Conservation (phyloP, 2,888 invertebrate species). For the Hyppa rectilinea region DNA sequence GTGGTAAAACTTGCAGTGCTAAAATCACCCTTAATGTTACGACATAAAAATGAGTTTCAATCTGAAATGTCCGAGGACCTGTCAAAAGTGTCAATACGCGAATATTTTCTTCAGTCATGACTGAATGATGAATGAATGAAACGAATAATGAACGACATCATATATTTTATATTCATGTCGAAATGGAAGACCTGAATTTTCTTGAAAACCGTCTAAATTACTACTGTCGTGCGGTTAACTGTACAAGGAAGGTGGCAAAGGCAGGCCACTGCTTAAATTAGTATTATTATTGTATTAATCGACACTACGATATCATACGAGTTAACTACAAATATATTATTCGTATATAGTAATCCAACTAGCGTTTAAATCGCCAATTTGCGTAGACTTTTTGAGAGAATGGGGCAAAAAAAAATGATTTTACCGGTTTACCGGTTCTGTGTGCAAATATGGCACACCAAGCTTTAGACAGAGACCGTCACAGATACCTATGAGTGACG, state of each 20-base stretch:
- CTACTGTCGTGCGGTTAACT: background rate
- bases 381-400: background rate
- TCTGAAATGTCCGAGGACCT: background rate
- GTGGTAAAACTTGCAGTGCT: background rate
- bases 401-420: background rate
- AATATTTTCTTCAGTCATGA: background rate
- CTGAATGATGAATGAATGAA: too few species aligned
- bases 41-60: background rate
- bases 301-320: background rate
- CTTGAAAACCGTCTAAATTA: background rate
- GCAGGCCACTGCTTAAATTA: background rate
- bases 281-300: slow-evolving; percentile 28
- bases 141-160: background rate
- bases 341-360: background rate
- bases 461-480: background rate
- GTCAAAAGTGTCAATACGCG: background rate
- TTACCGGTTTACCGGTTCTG: background rate
- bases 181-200: background rate
- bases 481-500: background rate
- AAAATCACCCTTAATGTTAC: background rate
- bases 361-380: background rate
- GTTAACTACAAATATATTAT: slow-evolving; percentile 5
- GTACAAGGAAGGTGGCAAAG: background rate
- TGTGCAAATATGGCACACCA: background rate
- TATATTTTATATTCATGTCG: background rate